A percentile compares a stretch with the other conserved stretches of the same genome.
These are phyloP conservation scores for Zapus hudsonius DNA, from an alignment of 2,113 vertebrate species.

Conservation along the genomic window DNA sequence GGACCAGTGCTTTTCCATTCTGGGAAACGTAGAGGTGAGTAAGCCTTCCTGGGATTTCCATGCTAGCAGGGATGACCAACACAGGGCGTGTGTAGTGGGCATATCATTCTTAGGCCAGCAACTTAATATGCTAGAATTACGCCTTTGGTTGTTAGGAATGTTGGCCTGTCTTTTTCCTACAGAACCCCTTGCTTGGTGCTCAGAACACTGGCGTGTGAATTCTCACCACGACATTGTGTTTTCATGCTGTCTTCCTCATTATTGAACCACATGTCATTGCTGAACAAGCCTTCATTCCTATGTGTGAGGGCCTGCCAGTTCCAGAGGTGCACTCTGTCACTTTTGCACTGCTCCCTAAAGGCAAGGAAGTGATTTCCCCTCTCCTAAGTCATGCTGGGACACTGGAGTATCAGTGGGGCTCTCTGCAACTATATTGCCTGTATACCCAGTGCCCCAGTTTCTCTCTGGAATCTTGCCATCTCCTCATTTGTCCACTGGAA, in stretches of 20 bases:
- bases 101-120: background rate
- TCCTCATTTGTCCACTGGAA: too few relatives aligned
- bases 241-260: background rate
- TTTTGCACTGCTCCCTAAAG: background rate
- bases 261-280: rapidly evolving
- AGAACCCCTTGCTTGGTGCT: background rate
- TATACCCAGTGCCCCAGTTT: rapidly evolving
- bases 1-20: background rate
- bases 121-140: background rate
- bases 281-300: background rate
- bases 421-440: rapidly evolving
- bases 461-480: background rate
- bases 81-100: background rate
- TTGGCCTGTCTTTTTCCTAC: background rate
- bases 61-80: background rate
- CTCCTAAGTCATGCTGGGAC: background rate
- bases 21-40: background rate
- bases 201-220: background rate
- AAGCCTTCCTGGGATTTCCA: background rate
- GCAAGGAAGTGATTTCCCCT: background rate
- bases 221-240: background rate
- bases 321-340: too few relatives aligned
- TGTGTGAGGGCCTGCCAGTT: rapidly evolving
- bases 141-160: background rate
- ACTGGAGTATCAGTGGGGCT: background rate